Evolutionary conservation across 2,888 invertebrate genomes (phyloP).

Genomic region (Bursaphelenchus okinawaensis): DNA sequence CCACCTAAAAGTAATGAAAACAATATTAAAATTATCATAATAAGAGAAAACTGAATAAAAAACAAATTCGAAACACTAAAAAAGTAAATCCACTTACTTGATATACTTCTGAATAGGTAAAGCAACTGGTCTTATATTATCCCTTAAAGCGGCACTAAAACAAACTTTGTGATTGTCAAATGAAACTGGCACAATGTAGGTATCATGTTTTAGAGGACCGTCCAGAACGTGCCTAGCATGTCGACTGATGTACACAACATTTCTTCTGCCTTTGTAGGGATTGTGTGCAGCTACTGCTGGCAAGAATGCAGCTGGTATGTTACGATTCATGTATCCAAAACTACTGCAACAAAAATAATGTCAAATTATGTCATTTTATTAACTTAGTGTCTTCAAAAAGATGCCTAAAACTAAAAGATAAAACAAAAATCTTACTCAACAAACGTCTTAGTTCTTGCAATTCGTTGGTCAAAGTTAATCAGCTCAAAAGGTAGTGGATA

Average conservation of each 20-base stretch:
- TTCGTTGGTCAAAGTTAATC: slow-evolving; percentile 15
- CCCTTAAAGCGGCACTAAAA: slow-evolving; percentile 32
- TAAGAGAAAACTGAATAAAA: background rate
- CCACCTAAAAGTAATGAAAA: slow-evolving; percentile 45
- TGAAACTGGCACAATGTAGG: slow-evolving; percentile 36
- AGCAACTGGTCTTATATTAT: slow-evolving; percentile 30
- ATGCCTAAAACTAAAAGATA: no score
- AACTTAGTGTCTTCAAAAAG: slow-evolving; percentile 4
- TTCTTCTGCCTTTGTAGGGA: slow-evolving; percentile 13
- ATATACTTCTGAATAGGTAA: slow-evolving; percentile 44
- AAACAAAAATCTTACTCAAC: slow-evolving; percentile 7
- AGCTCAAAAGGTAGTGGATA: slow-evolving; percentile 18
- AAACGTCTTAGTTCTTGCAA: background rate
- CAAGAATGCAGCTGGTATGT: background rate
- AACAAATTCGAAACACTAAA: background rate
- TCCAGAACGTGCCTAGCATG: slow-evolving; percentile 39
- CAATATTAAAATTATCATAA: no score
- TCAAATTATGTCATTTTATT: background rate
- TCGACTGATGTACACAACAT: slow-evolving; percentile 35
- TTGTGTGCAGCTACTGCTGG: slow-evolving; percentile 13
- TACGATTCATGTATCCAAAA: slow-evolving; percentile 4
- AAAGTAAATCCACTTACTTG: slow-evolving; percentile 23
- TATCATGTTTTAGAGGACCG: slow-evolving; percentile 42
- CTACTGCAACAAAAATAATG: background rate
- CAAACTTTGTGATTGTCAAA: slow-evolving; percentile 34